Evolutionary conservation across 1,140 invertebrate species (phyloP), one percentile per base, ranked within the genome.

Genomic region (Battus philenor): DNA sequence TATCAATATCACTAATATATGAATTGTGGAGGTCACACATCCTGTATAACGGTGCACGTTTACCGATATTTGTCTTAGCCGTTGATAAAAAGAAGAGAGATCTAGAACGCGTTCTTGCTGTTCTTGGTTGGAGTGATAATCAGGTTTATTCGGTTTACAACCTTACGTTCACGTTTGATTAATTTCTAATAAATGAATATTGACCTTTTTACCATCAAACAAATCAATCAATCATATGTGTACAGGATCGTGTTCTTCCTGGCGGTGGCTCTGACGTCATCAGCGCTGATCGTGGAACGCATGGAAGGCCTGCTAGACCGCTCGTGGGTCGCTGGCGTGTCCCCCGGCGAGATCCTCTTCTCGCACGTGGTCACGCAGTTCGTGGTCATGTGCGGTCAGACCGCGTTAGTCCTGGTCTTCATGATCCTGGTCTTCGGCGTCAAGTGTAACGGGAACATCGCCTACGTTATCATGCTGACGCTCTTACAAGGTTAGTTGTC

Each of bases 201-300:
- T n/a, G n/a, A n/a, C n/a, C n/a, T n/a, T n/a, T n/a, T n/a, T n/a
- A n/a, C n/a, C n/a, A n/a, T n/a, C n/a, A n/a, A n/a, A n/a, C n/a
- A n/a, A n/a, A n/a, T n/a, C n/a, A n/a, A n/a, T n/a, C n/a, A n/a
- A n/a, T n/a, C n/a, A 1, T 39, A 27, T 17, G 16, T 8, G 54
- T 56, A 29, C 76, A 97, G 95, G n/a, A 97, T 98, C 66, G 94
- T 97, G 1, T 98, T 97, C 88, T 97, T 98, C 89, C 89, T 98
- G 85, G 91, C 91, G 11, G 95, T 97, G 8, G 96, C 96, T n/a
- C 77, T 98, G 36, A 98, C 96, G 7, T 96, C 96, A 1, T 94
- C 97, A 7, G 92, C 94, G 1, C 91, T 98, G 71, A 93, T 98
- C 31, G 92, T 97, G 44, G 97, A 98, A 73, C 90, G 95, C 53